Evolutionary conservation across 2,113 vertebrate species (phyloP).

Genomic region (Pteruthius melanotis): DNA sequence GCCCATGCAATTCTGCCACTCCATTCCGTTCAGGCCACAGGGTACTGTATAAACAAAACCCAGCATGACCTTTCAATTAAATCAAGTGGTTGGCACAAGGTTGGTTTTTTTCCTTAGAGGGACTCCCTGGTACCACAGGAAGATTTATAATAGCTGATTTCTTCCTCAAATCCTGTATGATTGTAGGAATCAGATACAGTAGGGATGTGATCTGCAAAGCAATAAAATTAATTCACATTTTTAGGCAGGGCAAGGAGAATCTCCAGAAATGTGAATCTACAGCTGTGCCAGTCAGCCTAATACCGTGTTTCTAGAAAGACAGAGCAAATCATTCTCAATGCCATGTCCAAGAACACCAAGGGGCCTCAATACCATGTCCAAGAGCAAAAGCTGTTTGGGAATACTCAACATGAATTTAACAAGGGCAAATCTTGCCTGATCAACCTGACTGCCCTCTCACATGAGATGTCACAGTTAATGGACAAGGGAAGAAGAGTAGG

Average conservation of each 20-base stretch:
- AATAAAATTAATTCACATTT: background rate
- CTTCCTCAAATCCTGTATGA: background rate
- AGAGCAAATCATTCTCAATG: background rate
- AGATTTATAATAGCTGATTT: background rate
- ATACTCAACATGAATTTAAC: background rate
- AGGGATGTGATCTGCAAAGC: background rate
- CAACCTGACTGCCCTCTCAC: background rate
- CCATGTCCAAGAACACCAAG: background rate
- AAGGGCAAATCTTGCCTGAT: background rate
- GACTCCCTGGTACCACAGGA: background rate
- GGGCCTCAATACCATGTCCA: background rate
- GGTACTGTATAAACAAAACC: background rate
- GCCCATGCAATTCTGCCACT: background rate
- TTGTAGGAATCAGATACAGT: background rate
- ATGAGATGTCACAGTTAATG: background rate
- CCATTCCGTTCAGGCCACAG: background rate
- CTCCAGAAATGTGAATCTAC: background rate
- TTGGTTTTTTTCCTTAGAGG: background rate
- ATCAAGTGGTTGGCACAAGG: background rate
- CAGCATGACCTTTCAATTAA: background rate
- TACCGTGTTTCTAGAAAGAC: background rate
- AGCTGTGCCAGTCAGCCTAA: background rate
- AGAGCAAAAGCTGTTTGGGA: background rate
- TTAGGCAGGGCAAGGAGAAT: background rate
- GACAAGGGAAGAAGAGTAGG: background rate